phyloP scores from a whole-genome alignment of 1,140 invertebrate species.

The Acromyrmex echinatior region DNA sequence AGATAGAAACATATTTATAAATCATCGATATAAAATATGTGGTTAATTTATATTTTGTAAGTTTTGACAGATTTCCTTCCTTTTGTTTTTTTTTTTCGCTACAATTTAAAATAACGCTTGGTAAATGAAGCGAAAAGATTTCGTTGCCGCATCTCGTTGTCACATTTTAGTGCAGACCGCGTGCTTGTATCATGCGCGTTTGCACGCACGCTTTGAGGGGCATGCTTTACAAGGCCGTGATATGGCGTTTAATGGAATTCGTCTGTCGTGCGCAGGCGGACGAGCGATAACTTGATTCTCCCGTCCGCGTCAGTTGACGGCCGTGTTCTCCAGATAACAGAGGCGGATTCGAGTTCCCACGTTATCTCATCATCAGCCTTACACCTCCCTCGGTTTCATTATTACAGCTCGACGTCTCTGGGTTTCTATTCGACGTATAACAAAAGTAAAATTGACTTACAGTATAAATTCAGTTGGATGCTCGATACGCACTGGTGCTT shows the following conservation, averaged over 20 bases:
- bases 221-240: constrained; percentile 41
- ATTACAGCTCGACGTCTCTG: background rate
- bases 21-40: background rate
- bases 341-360: constrained; percentile 27
- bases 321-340: constrained; percentile 45
- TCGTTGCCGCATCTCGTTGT: constrained; percentile 13
- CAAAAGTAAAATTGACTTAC: background rate
- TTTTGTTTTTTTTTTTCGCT: too few relatives aligned
- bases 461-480: too few relatives aligned
- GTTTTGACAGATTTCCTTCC: background rate
- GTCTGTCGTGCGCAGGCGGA: constrained; percentile 29
- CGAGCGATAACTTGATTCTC: constrained; percentile 55
- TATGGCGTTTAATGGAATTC: constrained; percentile 44
- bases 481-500: too few relatives aligned
- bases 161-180: background rate
- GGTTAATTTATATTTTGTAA: background rate
- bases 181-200: background rate
- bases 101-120: background rate
- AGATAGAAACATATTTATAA: background rate
- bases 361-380: constrained; percentile 39
- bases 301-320: constrained; percentile 34
- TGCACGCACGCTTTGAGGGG: constrained; percentile 15
- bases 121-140: constrained; percentile 34
- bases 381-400: background rate
- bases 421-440: background rate